Evolutionary conservation across 92 coral and sea anemone genomes (phyloP).

Genomic region (Porites lobata): DNA sequence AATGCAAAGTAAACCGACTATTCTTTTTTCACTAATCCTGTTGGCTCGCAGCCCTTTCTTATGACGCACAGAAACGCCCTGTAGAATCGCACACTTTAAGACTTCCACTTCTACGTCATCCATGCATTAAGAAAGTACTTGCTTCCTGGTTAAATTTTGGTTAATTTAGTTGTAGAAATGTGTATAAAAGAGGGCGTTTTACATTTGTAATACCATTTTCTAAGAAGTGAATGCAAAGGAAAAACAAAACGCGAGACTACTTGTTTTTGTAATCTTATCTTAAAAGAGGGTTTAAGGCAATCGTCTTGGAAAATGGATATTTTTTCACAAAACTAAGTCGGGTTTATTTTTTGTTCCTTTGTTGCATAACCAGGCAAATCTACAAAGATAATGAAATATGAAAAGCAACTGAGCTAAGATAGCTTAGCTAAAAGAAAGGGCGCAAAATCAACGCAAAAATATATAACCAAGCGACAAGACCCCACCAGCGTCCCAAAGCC

Average conservation of each 20-base stretch:
- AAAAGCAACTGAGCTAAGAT: background rate
- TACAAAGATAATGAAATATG: background rate
- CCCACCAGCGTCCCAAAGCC: too few species aligned
- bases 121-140: background rate
- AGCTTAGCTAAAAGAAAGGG: too few species aligned
- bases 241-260: conserved; percentile 10
- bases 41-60: too few species aligned
- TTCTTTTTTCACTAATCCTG: too few species aligned
- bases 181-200: background rate
- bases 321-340: conserved; percentile 6
- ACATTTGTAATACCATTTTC: background rate
- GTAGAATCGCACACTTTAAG: too few species aligned
- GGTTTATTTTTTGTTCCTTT: background rate
- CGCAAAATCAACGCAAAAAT: too few species aligned
- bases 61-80: too few species aligned
- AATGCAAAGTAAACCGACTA: too few species aligned
- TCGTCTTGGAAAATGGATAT: conserved; percentile 26
- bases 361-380: background rate
- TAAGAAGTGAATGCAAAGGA: background rate
- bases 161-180: background rate
- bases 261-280: conserved; percentile 11
- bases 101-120: background rate
- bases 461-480: too few species aligned
- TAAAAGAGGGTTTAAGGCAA: conserved; percentile 1
- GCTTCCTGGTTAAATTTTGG: background rate